Base-by-base conservation (phyloP, 2,888 invertebrate species). In the Nomada lathburiana region DNA sequence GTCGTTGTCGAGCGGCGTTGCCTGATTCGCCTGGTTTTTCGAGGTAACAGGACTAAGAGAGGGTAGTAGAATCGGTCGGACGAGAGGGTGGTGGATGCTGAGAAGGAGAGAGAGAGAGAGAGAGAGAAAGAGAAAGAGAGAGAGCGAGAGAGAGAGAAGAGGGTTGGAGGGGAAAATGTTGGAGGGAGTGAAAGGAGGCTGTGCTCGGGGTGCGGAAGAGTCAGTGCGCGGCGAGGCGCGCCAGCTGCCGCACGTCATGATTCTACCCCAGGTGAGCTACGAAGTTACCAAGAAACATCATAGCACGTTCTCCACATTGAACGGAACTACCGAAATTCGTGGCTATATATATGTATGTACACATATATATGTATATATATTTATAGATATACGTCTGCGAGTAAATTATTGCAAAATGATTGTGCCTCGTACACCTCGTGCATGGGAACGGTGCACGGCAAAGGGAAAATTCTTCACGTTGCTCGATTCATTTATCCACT, bases 151-250 rank as follows among this genome's bases (percentile, higher is more conserved):
- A 59, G 83, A 62, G 63, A 47, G 63, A 26, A 59, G 75, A 64
- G 67, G 60, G 68, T 52, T 64, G 59, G 29, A 44, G 67, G 55
- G 68, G 42, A 26, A 42, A 23, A 36, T 16, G 57, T 29, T 18
- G 74, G 77, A 63, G 77, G 71, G 83, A 84, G 83, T 26, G 85
- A 76, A 82, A 80, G 81, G 86, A 86, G 87, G 85, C 84, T 83
- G 82, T 87, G 89, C 87, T 85, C 83, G 83, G 90, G 91, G 91
- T 90, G 91, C 89, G 90, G 91, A 91, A 88, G 86, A 91, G 92
- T 92, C 92, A 93, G 93, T 93, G 93, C 93, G 93, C 93, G 93
- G 93, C 92, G 93, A 93, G 93, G 92, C 92, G 93, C 93, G 93
- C 93, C 92, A 91, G 92, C 92, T 93, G 93, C 93, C 92, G 92